Percentiles rank a stretch among this genome's conserved stretches.
Evolutionary conservation across 2,113 vertebrate species (phyloP).

Genomic region (Phoenicopterus ruber): DNA sequence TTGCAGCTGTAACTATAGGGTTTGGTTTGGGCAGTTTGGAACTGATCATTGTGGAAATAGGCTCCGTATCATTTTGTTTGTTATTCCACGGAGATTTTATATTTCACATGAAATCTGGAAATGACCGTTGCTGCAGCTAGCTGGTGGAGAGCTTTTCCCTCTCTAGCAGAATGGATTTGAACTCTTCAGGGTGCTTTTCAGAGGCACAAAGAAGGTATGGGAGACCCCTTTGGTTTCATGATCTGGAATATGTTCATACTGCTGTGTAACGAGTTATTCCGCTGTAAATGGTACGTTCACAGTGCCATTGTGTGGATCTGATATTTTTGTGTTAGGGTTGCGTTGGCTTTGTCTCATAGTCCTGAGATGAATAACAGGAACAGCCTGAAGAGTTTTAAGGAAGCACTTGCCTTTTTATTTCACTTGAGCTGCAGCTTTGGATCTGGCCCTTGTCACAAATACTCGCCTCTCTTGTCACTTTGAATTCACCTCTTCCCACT

Average conservation of each 20-base stretch:
- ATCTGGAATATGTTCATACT: neutral
- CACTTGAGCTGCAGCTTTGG: neutral
- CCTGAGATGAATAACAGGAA: constrained; percentile 1
- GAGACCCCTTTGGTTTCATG: neutral
- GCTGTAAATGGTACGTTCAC: neutral
- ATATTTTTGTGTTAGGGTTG: neutral
- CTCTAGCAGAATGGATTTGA: neutral
- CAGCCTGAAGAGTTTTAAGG: constrained; percentile 1
- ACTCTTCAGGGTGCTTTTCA: neutral
- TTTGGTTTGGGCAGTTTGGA: neutral
- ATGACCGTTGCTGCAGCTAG: neutral
- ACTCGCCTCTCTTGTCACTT: neutral
- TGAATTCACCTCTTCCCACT: neutral
- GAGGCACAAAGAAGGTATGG: neutral
- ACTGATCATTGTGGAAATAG: neutral
- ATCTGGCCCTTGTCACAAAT: neutral
- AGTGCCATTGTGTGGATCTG: neutral
- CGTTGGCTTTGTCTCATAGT: constrained; percentile 40
- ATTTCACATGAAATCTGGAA: neutral
- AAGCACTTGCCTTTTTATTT: neutral
- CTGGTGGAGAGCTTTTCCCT: neutral
- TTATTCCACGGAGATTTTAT: neutral
- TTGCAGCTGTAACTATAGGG: neutral
- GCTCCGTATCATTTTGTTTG: neutral
- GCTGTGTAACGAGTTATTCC: neutral